A percentile compares a stretch with the other conserved stretches of the same genome.
Conservation (phyloP, 2,113 vertebrate species). For the Pangasianodon hypophthalmus region DNA sequence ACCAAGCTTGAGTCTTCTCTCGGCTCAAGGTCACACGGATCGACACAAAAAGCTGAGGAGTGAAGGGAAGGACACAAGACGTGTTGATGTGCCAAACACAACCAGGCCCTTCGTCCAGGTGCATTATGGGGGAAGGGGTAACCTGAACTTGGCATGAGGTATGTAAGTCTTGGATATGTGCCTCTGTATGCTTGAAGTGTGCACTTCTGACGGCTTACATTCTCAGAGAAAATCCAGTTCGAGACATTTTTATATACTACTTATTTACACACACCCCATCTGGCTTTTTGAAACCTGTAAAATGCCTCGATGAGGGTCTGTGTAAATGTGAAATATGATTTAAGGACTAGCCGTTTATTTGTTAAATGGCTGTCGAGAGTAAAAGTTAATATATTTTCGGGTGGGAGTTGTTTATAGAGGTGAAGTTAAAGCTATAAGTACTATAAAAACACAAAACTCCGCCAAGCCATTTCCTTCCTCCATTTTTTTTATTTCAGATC, state of each 20-base stretch:
- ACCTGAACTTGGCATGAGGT: conserved; percentile 4
- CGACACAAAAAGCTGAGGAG: background rate
- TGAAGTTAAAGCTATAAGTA: conserved; percentile 22
- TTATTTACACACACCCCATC: conserved; percentile 2
- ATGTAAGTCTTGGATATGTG: conserved; percentile 19
- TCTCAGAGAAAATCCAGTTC: conserved; percentile 16
- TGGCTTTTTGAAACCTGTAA: conserved; percentile 8
- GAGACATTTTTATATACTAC: conserved; percentile 11
- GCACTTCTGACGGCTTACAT: background rate
- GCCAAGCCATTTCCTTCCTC: conserved; percentile 36
- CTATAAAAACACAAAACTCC: conserved; percentile 25
- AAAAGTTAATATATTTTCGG: conserved; percentile 26
- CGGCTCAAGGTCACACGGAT: background rate
- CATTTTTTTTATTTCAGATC: background rate
- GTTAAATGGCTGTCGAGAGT: conserved; percentile 18
- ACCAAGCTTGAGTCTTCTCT: background rate
- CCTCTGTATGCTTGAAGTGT: conserved; percentile 19
- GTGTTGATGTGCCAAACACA: conserved; percentile 1
- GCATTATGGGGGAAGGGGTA: background rate
- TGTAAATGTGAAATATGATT: background rate
- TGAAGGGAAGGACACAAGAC: background rate
- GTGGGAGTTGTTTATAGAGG: conserved; percentile 32
- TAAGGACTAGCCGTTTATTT: conserved; percentile 25
- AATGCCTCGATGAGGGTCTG: background rate
- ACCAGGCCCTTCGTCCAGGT: conserved; percentile 12